Base-by-base conservation (phyloP, 2,888 invertebrate genomes). In the Ischnus inquisitorius region DNA sequence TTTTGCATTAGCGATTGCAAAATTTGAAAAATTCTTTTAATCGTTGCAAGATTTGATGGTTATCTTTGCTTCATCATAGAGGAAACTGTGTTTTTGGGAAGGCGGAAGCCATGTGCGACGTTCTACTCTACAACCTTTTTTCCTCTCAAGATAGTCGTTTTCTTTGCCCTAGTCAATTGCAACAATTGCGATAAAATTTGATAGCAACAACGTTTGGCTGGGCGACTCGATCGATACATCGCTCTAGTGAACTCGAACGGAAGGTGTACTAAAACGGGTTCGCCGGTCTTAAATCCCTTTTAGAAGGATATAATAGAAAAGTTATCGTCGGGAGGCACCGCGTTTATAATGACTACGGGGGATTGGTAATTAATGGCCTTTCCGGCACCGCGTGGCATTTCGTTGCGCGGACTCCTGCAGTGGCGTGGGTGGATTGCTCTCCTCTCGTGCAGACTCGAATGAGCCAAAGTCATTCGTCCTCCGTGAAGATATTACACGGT, bases 291-390 rank as follows among this genome's bases (percentile, higher is more conserved):
- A 89, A 90, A 89, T 88, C 88, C 87, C 88, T 87, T 87, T 88
- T 88, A 87, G 85, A 86, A 76, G 88, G 86, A 87, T 81, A 82
- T 88, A 90, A 90, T 90, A 88, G 90, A 88, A 90, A 90, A 90
- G 88, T 89, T 88, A 90, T 90, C 87, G 90, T 84, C 87, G 77
- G 68, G 25, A 86, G 85, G 79, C 83, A 86, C 88, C 87, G 75
- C 84, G 81, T 79, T 84, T 72, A 81, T 84, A 81, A 84, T 79
- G 84, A 82, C 65, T 84, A 64, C 51, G 85, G 86, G 82, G 88
- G 85, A 81, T 86, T 84, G 83, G 87, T 90, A 90, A 90, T 90
- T 90, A 90, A 90, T 90, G 87, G 88, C 82, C 88, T 85, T 85
- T 84, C 81, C 81, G 81, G 81, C 84, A 79, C 81, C 81, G 79